phyloP scores from a whole-genome alignment of 2,113 vertebrate species.

The Elaphurus davidianus region DNA sequence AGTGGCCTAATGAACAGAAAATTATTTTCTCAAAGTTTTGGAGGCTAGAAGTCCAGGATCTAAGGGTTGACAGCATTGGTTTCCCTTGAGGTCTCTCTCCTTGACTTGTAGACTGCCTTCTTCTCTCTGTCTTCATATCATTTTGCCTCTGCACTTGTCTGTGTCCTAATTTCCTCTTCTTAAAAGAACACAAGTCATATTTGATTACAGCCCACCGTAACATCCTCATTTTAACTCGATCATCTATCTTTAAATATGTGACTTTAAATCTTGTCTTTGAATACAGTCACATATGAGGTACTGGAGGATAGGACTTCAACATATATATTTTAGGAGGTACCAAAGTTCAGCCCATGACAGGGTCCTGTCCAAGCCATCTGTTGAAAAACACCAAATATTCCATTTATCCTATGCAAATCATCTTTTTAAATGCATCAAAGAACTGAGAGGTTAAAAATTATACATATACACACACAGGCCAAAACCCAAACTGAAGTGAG shows the following conservation, averaged over 20 bases:
- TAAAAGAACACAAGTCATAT: background rate
- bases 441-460: background rate
- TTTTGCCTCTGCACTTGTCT: background rate
- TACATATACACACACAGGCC: background rate
- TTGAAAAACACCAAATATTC: constrained; percentile 25
- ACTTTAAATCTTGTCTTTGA: background rate
- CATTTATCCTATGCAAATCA: constrained; percentile 30
- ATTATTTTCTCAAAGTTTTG: background rate
- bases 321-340: background rate
- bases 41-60: background rate
- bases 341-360: background rate
- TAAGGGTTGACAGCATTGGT: background rate
- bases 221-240: background rate
- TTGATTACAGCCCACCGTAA: background rate
- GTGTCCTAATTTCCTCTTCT: background rate
- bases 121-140: background rate
- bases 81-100: background rate
- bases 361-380: constrained; percentile 17
- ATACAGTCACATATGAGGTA: background rate
- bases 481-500: background rate
- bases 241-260: background rate
- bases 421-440: constrained; percentile 24
- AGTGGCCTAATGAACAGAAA: background rate
- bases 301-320: background rate
- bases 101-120: background rate